Evolutionary conservation across 2,797 vertebrate genomes (phyloP), one percentile per base, ranked within the genome.

Genomic region (Odontamblyopus lacepedii): DNA sequence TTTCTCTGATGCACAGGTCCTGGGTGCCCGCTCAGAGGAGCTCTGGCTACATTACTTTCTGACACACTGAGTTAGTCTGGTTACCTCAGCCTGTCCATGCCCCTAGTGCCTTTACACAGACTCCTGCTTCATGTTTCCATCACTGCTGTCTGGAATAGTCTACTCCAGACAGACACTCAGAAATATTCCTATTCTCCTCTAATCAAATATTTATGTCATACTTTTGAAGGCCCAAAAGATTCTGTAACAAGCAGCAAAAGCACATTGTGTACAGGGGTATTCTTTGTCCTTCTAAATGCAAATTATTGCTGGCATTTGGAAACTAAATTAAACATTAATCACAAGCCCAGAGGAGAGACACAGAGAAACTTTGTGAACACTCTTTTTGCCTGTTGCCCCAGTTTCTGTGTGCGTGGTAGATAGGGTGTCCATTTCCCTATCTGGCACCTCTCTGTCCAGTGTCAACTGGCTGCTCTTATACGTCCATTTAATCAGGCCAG

Each of bases 401-500:
- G 64, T 13, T 16, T 4, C 44, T 65, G 23, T 70, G 64, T 79
- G 74, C 63, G 16, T 51, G 6, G 29, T 26, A 67, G 63, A 78
- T 53, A 69, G 15, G 30, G 72, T 67, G 69, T 74, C 61, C 68
- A 67, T 83, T 80, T 80, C 63, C 72, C 81, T 81, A 81, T 80
- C 76, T 65, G 61, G 18, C 65, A 62, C 53, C 63, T 68, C 63
- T 80, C 65, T 78, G 79, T 69, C 32, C 70, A 65, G 71, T 73
- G 69, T 78, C 63, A 59, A 63, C 78, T 83, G 69, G 71, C 83
- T 79, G 70, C 82, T 80, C 85, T 85, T 75, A 83, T 83, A 80
- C 77, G 71, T 79, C 85, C 80, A 83, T 86, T 85, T 85, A 85
- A 91, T 88, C 85, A 89, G 76, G 65, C 72, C 64, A 57, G 79